These are phyloP conservation scores for Brachypalpus laphriformis DNA, from an alignment of 2,888 invertebrate genomes.

Conservation along the genomic window DNA sequence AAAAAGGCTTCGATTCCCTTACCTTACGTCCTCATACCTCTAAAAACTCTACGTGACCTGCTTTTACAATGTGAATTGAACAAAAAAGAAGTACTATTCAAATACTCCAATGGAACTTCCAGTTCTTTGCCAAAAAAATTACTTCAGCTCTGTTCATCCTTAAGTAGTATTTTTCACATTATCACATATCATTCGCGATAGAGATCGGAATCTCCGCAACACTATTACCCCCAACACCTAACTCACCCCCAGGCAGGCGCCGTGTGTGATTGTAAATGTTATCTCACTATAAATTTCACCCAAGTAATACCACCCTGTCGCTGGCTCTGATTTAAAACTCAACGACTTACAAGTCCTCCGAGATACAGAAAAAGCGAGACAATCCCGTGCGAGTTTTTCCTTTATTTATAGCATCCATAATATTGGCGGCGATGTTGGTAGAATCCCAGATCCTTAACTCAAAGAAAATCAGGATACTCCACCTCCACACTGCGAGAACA, in stretches of 20 bases:
- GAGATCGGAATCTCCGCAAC: constrained; percentile 46
- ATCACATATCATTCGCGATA: constrained; percentile 69
- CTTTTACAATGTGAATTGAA: neutral
- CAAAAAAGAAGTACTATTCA: neutral
- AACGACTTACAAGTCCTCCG: constrained; percentile 51
- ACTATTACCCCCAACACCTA: constrained; percentile 30
- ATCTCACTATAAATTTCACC: constrained; percentile 72
- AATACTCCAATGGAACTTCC: neutral
- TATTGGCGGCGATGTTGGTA: constrained; percentile 60
- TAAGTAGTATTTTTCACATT: constrained; percentile 24
- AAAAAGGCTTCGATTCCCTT: too few species aligned
- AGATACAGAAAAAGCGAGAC: constrained; percentile 40
- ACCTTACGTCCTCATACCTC: neutral
- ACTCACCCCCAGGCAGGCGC: neutral
- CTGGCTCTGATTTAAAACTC: constrained; percentile 68
- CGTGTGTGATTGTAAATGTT: constrained; percentile 68
- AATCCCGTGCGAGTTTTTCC: constrained; percentile 42
- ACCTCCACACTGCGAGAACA: constrained; percentile 2
- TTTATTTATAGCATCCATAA: constrained; percentile 71
- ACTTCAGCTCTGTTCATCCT: neutral
- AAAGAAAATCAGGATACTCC: constrained; percentile 56
- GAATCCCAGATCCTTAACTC: constrained; percentile 69
- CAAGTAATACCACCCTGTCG: constrained; percentile 66
- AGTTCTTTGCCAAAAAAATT: neutral
- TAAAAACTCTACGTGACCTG: constrained; percentile 4